Evolutionary conservation across 1,140 invertebrate species (phyloP).

Genomic region (Tenebrio molitor): DNA sequence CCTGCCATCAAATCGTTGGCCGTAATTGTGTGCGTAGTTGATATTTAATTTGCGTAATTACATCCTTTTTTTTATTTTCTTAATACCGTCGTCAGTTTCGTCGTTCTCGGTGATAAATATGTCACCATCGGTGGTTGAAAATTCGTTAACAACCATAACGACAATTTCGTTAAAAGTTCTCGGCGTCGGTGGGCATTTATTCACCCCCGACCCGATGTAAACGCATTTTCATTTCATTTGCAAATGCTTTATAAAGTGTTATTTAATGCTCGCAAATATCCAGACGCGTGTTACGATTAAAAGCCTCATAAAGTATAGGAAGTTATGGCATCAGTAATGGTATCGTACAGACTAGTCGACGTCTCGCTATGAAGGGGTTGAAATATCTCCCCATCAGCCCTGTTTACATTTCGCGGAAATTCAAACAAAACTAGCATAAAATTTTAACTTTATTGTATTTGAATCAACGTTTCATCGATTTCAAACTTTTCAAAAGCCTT

Average conservation of each 20-base stretch:
- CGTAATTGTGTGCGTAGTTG: neutral
- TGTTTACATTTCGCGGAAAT: constrained; percentile 45
- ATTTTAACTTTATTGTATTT: constrained; percentile 40
- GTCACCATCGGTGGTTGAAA: constrained; percentile 12
- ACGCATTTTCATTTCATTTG: constrained; percentile 56
- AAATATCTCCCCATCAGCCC: constrained; percentile 32
- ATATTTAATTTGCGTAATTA: neutral
- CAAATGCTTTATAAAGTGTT: constrained; percentile 59
- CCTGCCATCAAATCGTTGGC: too few relatives aligned
- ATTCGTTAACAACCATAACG: constrained; percentile 34
- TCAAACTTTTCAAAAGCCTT: constrained; percentile 10
- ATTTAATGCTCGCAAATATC: constrained; percentile 57
- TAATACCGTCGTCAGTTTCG: neutral
- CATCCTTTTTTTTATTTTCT: neutral
- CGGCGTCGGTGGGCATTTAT: constrained; percentile 19
- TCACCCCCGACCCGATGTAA: constrained; percentile 43
- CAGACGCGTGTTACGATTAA: constrained; percentile 56
- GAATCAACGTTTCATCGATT: constrained; percentile 36
- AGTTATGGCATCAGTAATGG: constrained; percentile 57
- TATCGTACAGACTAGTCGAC: constrained; percentile 49
- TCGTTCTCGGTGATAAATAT: neutral
- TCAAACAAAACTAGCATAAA: constrained; percentile 38
- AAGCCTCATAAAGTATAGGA: constrained; percentile 56
- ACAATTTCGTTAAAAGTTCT: constrained; percentile 33
- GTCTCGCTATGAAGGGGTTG: constrained; percentile 47